Evolutionary conservation across 1,140 invertebrate species (phyloP).

Genomic region (Neodiprion lecontei): DNA sequence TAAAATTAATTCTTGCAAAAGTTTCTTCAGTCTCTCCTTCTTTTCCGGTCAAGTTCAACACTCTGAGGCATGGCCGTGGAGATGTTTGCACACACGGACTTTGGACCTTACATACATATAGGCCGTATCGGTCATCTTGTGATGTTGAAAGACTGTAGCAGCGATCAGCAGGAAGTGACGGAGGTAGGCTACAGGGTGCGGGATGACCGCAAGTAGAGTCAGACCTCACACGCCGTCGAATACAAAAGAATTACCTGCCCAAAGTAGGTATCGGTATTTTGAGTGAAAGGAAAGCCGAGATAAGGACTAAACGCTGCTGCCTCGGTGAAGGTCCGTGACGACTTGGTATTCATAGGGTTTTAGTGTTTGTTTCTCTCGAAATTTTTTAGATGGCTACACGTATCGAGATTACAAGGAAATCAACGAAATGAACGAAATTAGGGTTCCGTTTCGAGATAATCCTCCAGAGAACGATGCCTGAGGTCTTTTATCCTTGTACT

Average conservation of each 20-base stretch:
- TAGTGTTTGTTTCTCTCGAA: background rate
- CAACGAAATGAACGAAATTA: slow-evolving; percentile 12
- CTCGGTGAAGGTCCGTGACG: background rate
- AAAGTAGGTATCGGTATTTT: background rate
- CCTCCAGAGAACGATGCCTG: background rate
- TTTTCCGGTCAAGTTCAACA: no score
- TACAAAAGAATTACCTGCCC: background rate
- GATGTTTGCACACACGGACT: no score
- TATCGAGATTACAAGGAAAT: background rate
- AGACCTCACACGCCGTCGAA: slow-evolving; percentile 9
- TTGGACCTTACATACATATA: no score
- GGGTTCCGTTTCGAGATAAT: background rate
- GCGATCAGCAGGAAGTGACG: background rate
- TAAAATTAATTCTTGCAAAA: no score
- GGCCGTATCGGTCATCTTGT: no score
- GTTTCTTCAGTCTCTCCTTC: no score
- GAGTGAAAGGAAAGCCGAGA: background rate
- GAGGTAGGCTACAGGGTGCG: background rate
- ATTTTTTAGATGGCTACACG: slow-evolving; percentile 1
- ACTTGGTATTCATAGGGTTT: slow-evolving; percentile 8
- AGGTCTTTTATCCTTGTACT: no score
- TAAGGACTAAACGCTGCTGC: slow-evolving; percentile 8
- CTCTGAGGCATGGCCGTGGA: no score
- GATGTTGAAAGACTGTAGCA: background rate
- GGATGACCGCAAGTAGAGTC: background rate